Conservation (phyloP, 2,797 vertebrate genomes). For the Geotrypetes seraphini region DNA sequence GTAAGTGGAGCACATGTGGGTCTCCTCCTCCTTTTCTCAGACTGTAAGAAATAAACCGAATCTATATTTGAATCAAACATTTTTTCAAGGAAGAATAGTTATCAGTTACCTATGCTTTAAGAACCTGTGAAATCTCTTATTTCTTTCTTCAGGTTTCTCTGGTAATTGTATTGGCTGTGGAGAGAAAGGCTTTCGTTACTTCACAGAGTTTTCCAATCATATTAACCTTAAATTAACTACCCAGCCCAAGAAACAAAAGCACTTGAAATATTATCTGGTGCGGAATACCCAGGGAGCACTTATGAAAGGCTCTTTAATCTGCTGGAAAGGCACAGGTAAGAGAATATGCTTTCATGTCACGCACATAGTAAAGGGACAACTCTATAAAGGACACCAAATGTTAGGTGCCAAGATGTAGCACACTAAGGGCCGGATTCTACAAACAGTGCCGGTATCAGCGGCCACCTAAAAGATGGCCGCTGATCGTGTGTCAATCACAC, state of each 20-base stretch:
- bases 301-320: slow-evolving; percentile 78
- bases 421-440: no score
- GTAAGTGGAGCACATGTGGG: no score
- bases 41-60: no score
- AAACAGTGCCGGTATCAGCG: no score
- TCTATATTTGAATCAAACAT: no score
- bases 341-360: neutral
- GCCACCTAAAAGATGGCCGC: no score
- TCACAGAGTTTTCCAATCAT: slow-evolving; percentile 95
- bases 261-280: slow-evolving; percentile 85
- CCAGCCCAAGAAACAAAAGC: slow-evolving; percentile 98
- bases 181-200: slow-evolving; percentile 94
- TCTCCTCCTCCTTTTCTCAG: no score
- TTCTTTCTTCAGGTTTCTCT: slow-evolving; percentile 71
- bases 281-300: slow-evolving; percentile 78
- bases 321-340: slow-evolving; percentile 88
- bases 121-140: slow-evolving; percentile 1
- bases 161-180: slow-evolving; percentile 94
- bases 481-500: no score
- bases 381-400: no score
- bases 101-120: neutral
- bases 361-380: no score
- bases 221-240: slow-evolving; percentile 92
- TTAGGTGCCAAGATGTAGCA: no score
- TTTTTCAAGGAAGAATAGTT: no score